Percentiles rank a stretch among this genome's conserved stretches.
Conservation (phyloP, 2,888 invertebrate genomes). For the Asteroscopus sphinx region DNA sequence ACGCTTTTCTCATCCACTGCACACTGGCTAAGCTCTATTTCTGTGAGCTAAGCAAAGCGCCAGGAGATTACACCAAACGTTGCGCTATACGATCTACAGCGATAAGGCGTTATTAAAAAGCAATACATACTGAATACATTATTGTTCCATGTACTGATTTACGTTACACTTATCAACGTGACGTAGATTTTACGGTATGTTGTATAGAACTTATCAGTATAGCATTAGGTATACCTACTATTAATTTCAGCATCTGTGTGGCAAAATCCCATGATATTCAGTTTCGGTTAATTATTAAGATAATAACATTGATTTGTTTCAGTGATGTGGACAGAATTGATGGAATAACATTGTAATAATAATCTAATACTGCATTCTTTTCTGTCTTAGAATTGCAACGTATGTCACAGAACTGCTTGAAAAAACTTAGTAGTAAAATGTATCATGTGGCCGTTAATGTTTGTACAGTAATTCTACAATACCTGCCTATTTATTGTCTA, state of each 20-base stretch:
- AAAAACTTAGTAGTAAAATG: too few relatives aligned
- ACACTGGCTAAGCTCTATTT: too few relatives aligned
- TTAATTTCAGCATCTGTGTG: neutral
- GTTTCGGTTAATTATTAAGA: slow-evolving; percentile 1
- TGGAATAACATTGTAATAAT: neutral
- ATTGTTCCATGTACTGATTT: slow-evolving; percentile 8
- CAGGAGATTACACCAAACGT: neutral
- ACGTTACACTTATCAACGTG: slow-evolving; percentile 4
- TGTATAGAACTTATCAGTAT: neutral
- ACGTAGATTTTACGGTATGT: neutral
- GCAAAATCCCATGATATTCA: slow-evolving; percentile 1
- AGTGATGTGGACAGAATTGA: slow-evolving; percentile 9
- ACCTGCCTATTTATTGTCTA: too few relatives aligned
- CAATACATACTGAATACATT: slow-evolving; percentile 3
- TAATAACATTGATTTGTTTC: slow-evolving; percentile 16
- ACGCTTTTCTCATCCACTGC: neutral
- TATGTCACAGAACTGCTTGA: too few relatives aligned
- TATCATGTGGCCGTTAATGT: too few relatives aligned
- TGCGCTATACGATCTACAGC: slow-evolving; percentile 1
- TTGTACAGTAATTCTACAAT: too few relatives aligned
- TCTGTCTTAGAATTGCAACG: too few relatives aligned
- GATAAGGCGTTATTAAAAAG: slow-evolving; percentile 9
- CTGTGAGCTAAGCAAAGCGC: neutral
- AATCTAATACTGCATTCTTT: too few relatives aligned
- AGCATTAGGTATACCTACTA: neutral